Base-by-base conservation (phyloP, 2,113 vertebrate genomes). In the Tringa solitaria region DNA sequence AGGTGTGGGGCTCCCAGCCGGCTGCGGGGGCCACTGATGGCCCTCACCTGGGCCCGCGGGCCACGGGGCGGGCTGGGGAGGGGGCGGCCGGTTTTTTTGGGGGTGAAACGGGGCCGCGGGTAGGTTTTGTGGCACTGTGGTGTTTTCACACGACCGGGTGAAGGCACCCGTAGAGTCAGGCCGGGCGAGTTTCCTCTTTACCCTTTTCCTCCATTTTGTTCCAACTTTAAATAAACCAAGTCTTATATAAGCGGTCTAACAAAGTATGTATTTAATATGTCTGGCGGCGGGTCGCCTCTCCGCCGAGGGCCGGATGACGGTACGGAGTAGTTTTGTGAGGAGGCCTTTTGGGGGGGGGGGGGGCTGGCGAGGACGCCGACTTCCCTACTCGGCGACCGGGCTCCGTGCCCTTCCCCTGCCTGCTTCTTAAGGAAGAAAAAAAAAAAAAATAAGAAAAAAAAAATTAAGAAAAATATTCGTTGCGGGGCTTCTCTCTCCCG, bases 121-220 rank as follows among this genome's bases (percentile, higher is more conserved):
- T 5, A 79, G 92, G 57, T 95, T 87, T 17, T 4, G 51, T 19
- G 81, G 48, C 54, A 45, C 51, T 4, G 45, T 2, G 50, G 39
- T 10, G 5, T 85, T 72, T 51, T 43, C 53, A 30, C 30, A 13
- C 14, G 32, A 17, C 65, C 37, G 59, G 50, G 72, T 4, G 23
- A 59, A 89, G 33, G 50, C 43, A 33, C 33, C 60, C 48, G 3
- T 43, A n/a, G 26, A 69, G 57, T 51, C 87, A 72, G 69, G 78
- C 70, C 39, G 75, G 61, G 65, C 26, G 84, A 65, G 59, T 92
- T 59, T 43, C 63, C 84, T 80, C 77, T 73, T 87, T 33, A 60
- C 87, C 57, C 91, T 89, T 77, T 90, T 85, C 95, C 96, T 96
- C 95, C 94, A 95, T 96, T 96, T 96, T 96, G 93, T 96, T 97